Evolutionary conservation across 2,113 vertebrate species (phyloP).

Genomic region (Pygoscelis adeliae): DNA sequence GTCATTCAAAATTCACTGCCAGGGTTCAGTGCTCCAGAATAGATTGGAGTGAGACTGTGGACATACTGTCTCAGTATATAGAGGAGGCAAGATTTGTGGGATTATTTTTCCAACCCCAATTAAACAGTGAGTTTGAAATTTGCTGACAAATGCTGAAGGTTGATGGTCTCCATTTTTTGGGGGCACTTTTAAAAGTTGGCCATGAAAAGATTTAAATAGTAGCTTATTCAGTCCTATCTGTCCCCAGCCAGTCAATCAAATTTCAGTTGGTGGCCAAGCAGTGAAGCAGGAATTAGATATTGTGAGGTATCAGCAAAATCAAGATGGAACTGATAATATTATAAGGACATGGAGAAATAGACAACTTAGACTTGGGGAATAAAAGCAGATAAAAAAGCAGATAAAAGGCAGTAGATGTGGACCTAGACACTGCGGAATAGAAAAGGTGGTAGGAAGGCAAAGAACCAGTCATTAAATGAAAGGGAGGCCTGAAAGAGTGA

Average conservation of each 20-base stretch:
- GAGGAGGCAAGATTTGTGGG: background rate
- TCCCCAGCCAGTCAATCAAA: background rate
- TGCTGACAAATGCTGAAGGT: background rate
- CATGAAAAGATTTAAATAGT: background rate
- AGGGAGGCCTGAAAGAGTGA: background rate
- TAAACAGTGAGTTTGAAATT: background rate
- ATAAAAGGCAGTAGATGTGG: background rate
- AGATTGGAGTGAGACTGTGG: background rate
- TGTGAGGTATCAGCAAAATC: background rate
- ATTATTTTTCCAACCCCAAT: slow-evolving; percentile 7
- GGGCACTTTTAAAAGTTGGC: background rate
- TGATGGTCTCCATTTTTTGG: background rate
- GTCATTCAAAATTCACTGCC: background rate
- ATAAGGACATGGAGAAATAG: background rate
- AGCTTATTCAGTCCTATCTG: background rate
- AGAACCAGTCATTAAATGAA: background rate
- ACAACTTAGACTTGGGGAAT: background rate
- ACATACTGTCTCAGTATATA: background rate
- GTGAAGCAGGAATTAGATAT: background rate
- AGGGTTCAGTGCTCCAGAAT: background rate
- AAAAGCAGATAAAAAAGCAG: too few species aligned
- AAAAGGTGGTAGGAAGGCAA: background rate
- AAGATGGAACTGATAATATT: background rate
- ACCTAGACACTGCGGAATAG: background rate
- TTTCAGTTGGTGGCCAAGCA: background rate